A percentile compares a stretch with the other conserved stretches of the same genome.
These are phyloP conservation scores for Patagioenas fasciata DNA, from an alignment of 2,113 vertebrate species.

Conservation along the genomic window DNA sequence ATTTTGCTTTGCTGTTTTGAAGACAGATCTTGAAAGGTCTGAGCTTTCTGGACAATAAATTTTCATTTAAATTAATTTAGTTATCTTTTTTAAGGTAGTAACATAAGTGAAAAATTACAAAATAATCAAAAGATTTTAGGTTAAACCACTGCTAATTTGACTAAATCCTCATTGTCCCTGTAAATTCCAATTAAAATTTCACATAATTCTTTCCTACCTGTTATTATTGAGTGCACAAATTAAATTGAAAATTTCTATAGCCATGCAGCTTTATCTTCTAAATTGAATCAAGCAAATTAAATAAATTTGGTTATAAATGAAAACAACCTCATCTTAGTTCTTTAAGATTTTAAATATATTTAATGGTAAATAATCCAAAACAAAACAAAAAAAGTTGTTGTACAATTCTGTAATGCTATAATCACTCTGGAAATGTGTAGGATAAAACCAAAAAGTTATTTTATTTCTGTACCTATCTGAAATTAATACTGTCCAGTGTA, in stretches of 20 bases:
- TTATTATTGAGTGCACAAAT: conserved; percentile 28
- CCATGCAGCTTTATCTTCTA: conserved; percentile 19
- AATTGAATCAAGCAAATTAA: conserved; percentile 26
- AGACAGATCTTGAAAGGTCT: not conserved
- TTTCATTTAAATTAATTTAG: not conserved
- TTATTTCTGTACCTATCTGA: not conserved
- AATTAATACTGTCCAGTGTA: not conserved
- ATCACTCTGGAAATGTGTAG: not conserved
- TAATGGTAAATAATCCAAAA: not conserved
- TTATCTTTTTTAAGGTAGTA: not conserved
- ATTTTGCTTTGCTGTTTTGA: not conserved
- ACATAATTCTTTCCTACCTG: conserved; percentile 31
- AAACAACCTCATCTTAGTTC: not conserved
- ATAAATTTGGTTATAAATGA: conserved; percentile 21
- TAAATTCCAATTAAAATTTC: conserved; percentile 54
- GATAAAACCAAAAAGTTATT: not conserved
- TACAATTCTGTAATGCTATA: not conserved
- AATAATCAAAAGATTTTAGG: conserved; percentile 6
- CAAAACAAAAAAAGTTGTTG: not conserved
- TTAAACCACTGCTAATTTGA: conserved; percentile 27
- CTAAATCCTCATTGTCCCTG: conserved; percentile 4
- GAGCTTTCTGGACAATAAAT: not conserved
- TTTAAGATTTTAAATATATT: not conserved
- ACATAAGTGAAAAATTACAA: not conserved
- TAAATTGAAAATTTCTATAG: conserved; percentile 50